Percentiles rank a stretch among this genome's conserved stretches.
phyloP scores from a whole-genome alignment of 2,797 vertebrate genomes.

The Sebastes dallii region DNA sequence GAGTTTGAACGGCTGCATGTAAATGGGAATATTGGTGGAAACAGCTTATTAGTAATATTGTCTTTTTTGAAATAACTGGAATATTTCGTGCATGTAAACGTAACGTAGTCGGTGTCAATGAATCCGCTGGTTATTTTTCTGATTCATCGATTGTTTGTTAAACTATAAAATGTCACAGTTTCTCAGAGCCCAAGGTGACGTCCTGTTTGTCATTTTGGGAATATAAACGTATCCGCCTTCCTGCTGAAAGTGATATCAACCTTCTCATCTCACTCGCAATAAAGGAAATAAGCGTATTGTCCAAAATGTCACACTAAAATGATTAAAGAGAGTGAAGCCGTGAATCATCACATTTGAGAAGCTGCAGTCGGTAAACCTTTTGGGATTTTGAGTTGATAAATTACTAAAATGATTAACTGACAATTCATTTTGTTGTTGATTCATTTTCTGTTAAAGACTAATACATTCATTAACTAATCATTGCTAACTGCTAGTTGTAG shows the following conservation, averaged over 20 bases:
- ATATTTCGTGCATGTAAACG: too few species aligned
- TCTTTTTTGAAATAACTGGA: too few species aligned
- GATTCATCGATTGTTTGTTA: not conserved
- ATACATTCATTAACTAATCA: not conserved
- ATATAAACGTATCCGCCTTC: not conserved
- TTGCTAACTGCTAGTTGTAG: not conserved
- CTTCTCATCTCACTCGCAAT: not conserved
- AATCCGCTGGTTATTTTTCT: too few species aligned
- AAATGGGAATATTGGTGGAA: too few species aligned
- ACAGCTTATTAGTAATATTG: too few species aligned
- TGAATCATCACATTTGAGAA: not conserved
- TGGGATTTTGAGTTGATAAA: not conserved
- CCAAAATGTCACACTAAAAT: not conserved
- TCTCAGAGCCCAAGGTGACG: not conserved
- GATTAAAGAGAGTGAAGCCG: not conserved
- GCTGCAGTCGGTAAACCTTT: rapidly evolving
- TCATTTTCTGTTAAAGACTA: not conserved
- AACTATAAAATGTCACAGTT: not conserved
- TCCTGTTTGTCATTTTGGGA: not conserved
- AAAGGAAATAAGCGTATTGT: not conserved
- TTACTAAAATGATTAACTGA: not conserved
- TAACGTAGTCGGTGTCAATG: not conserved
- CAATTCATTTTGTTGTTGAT: not conserved
- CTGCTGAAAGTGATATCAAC: not conserved
- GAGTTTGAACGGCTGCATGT: too few species aligned